A percentile compares a stretch with the other conserved stretches of the same genome.
Evolutionary conservation across 2,888 invertebrate species (phyloP).

Genomic region (Synergus umbraculus): DNA sequence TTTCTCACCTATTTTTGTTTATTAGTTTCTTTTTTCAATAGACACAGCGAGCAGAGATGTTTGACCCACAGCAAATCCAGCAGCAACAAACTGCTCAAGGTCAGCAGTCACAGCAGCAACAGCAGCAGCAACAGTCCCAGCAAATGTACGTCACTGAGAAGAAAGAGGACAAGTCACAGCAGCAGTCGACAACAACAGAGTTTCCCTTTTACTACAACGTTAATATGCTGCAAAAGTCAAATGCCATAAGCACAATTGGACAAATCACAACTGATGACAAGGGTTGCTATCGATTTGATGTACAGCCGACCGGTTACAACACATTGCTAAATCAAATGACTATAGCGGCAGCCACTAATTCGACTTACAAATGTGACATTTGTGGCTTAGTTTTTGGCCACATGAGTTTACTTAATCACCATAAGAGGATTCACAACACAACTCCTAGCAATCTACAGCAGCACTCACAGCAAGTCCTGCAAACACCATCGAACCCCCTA

Average conservation of each 20-base stretch:
- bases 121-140: constrained; percentile 81
- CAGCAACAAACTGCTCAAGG: constrained; percentile 83
- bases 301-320: constrained; percentile 84
- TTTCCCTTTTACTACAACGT: constrained; percentile 79
- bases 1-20: too few species aligned
- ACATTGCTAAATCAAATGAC: constrained; percentile 93
- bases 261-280: constrained; percentile 77
- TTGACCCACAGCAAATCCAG: constrained; percentile 79
- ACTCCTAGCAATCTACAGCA: constrained; percentile 74
- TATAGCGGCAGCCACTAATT: constrained; percentile 84
- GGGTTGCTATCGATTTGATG: constrained; percentile 78
- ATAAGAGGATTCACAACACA: constrained; percentile 88
- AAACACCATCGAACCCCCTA: constrained; percentile 75
- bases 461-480: constrained; percentile 76
- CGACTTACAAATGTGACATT: constrained; percentile 92
- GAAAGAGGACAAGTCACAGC: constrained; percentile 74
- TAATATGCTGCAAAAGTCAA: constrained; percentile 78
- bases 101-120: constrained; percentile 80
- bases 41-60: constrained; percentile 70
- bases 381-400: constrained; percentile 92
- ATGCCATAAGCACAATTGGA: constrained; percentile 76
- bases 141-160: constrained; percentile 75
- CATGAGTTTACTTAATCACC: constrained; percentile 89
- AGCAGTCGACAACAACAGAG: constrained; percentile 73
- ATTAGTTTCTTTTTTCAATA: neutral